Conservation (phyloP, 2,797 vertebrate genomes). For the Orestias chungarensis region DNA sequence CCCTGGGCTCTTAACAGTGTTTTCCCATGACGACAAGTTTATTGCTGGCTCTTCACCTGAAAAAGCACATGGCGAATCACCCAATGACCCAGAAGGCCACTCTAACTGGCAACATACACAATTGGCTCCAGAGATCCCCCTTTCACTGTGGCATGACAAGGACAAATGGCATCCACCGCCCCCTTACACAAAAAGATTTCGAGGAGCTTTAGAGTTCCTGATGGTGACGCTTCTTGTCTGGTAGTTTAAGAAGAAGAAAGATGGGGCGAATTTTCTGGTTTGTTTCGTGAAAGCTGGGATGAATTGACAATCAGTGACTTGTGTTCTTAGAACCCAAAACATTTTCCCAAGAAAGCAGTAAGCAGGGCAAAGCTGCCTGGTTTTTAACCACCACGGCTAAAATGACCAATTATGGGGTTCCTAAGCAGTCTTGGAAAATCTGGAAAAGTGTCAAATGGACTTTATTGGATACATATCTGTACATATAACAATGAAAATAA, state of each 20-base stretch:
- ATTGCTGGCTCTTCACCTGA: constrained; percentile 75
- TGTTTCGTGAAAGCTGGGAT: constrained; percentile 55
- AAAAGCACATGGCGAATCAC: constrained; percentile 70
- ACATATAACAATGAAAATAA: background rate
- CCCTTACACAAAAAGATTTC: constrained; percentile 66
- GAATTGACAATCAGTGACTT: constrained; percentile 65
- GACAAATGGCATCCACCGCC: constrained; percentile 78
- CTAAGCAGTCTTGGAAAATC: background rate
- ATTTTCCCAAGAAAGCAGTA: constrained; percentile 70
- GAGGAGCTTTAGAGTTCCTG: constrained; percentile 47
- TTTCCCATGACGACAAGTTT: constrained; percentile 74
- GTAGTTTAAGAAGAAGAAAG: constrained; percentile 52
- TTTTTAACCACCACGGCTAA: constrained; percentile 4
- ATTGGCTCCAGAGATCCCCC: constrained; percentile 61
- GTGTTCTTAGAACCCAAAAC: constrained; percentile 48
- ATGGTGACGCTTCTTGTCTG: constrained; percentile 48
- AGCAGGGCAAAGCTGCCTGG: constrained; percentile 33
- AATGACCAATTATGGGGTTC: background rate
- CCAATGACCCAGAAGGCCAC: constrained; percentile 74
- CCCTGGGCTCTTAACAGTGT: constrained; percentile 49
- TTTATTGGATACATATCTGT: background rate
- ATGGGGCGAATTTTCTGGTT: constrained; percentile 46
- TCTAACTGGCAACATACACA: constrained; percentile 65
- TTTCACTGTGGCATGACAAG: constrained; percentile 75
- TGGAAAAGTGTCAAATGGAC: background rate